phyloP scores from a whole-genome alignment of 2,113 vertebrate genomes.

The Pan paniscus region DNA sequence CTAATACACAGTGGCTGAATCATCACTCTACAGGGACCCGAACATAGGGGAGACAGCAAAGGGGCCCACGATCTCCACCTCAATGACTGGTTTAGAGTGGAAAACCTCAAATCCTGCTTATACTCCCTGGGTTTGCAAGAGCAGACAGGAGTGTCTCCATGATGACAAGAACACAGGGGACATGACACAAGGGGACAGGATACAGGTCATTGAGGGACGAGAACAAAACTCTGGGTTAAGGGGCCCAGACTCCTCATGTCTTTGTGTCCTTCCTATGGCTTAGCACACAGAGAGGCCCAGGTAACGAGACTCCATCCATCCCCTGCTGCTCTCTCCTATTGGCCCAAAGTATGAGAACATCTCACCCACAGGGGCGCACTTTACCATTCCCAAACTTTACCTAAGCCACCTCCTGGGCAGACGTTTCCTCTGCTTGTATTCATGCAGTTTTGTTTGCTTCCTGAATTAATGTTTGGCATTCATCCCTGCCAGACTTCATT shows the following conservation, averaged over 20 bases:
- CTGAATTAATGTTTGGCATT: neutral
- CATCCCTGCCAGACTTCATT: neutral
- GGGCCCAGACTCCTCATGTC: neutral
- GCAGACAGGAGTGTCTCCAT: neutral
- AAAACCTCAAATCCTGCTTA: neutral
- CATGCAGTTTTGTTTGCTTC: neutral
- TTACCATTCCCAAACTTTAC: neutral
- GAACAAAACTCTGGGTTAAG: neutral
- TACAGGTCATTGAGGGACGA: neutral
- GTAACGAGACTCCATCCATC: neutral
- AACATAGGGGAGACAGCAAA: no score
- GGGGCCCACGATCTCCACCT: neutral
- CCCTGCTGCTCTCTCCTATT: neutral
- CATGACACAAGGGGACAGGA: neutral
- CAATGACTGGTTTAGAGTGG: neutral
- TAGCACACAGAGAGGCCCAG: no score
- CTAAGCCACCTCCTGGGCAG: neutral
- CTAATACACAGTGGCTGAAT: neutral
- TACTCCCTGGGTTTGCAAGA: neutral
- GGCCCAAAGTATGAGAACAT: no score
- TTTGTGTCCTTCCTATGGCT: neutral
- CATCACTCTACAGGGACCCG: fast-evolving
- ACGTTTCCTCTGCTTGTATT: neutral
- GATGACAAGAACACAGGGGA: neutral
- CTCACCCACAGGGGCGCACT: neutral